These are phyloP conservation scores for Ameiurus melas DNA, from an alignment of 2,113 vertebrate genomes.

Conservation along the genomic window DNA sequence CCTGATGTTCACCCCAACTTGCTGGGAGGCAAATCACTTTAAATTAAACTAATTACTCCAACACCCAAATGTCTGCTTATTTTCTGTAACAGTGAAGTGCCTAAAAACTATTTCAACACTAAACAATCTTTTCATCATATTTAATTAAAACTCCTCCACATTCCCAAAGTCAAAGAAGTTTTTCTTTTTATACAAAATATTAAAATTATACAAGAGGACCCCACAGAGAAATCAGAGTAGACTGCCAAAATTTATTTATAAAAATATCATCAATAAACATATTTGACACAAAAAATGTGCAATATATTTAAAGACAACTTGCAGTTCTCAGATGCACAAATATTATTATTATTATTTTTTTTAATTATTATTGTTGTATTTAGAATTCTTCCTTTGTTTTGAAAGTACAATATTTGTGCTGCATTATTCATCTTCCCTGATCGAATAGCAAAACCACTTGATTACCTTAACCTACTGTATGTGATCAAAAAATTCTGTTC, in stretches of 20 bases:
- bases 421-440: not conserved
- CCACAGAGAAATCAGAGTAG: not conserved
- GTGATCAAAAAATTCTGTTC: not conserved
- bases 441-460: not conserved
- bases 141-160: conserved; percentile 36
- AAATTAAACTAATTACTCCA: conserved; percentile 75
- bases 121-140: conserved; percentile 26
- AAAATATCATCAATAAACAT: not conserved
- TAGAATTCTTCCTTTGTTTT: not conserved
- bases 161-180: conserved; percentile 30
- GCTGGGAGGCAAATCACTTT: conserved; percentile 68
- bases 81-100: conserved; percentile 36
- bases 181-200: conserved; percentile 10
- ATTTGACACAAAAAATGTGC: not conserved
- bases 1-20: conserved; percentile 69
- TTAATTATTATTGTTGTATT: not conserved
- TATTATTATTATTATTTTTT: not conserved
- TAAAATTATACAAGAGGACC: not conserved
- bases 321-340: not conserved
- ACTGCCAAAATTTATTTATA: not conserved
- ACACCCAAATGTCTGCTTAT: conserved; percentile 44
- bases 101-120: conserved; percentile 40
- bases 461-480: not conserved
- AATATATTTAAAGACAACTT: not conserved
- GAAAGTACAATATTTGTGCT: not conserved